Percentiles rank a stretch among this genome's conserved stretches.
These are phyloP conservation scores for Galemys pyrenaicus DNA, from an alignment of 2,113 vertebrate genomes.

Conservation along the genomic window DNA sequence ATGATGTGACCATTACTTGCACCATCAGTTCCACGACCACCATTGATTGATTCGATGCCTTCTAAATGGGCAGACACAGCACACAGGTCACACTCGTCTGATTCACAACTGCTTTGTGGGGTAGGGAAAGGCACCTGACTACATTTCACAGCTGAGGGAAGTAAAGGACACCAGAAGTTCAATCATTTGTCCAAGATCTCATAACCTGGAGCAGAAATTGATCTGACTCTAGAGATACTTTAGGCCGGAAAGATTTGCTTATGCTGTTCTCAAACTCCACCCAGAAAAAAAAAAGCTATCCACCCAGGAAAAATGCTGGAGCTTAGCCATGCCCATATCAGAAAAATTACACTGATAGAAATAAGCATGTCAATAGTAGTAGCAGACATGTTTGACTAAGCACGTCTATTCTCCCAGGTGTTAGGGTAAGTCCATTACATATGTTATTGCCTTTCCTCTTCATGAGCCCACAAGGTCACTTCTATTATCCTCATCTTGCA, in stretches of 20 bases:
- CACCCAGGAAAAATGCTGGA: background rate
- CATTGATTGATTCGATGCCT: background rate
- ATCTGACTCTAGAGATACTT: background rate
- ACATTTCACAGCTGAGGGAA: background rate
- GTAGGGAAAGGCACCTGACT: background rate
- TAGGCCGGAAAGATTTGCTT: background rate
- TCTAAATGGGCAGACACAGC: background rate
- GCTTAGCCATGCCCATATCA: background rate
- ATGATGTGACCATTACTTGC: background rate
- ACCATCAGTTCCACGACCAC: background rate
- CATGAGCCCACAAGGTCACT: background rate
- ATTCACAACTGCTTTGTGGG: background rate
- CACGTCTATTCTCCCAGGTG: background rate
- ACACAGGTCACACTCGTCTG: background rate
- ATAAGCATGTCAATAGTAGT: background rate
- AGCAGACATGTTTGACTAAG: background rate
- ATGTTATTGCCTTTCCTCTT: constrained; percentile 36
- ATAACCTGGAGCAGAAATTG: background rate
- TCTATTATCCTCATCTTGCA: constrained; percentile 28
- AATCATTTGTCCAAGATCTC: background rate
- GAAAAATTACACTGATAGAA: background rate
- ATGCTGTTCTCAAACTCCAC: background rate
- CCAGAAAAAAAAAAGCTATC: constrained; percentile 33
- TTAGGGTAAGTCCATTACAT: background rate
- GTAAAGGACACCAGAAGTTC: background rate